Base-by-base conservation (phyloP, 2,797 vertebrate genomes). In the Rhinoraja longicauda region DNA sequence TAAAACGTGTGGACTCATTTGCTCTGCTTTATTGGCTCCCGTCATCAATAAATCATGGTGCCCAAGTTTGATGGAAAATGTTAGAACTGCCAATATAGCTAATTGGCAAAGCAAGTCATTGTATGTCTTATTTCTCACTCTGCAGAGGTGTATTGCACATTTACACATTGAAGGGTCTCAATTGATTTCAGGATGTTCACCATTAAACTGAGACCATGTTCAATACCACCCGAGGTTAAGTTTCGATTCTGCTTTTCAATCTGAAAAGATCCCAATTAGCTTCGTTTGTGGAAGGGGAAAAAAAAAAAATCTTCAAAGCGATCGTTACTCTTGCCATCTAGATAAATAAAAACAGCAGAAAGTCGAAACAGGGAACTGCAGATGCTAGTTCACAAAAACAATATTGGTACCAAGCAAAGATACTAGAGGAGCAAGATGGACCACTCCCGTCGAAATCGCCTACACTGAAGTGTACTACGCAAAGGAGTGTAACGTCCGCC, bases 101-200 rank as follows among this genome's bases (percentile, higher is more conserved):
- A 73, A 73, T 72, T 29, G 70, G 67, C 36, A 15, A 91, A 91
- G 72, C 70, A 73, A 53, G 39, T 90, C 15, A 39, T 53, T 6
- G 26, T 9, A 5, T 53, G 39, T 15, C 90, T 72, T 72, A 26
- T 73, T 91, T 73, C 24, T 24, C 70, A 53, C 57, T 26, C 29
- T 39, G 39, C n/a, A 36, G 59, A 0, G 6, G 70, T 24, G 24
- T 4, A 73, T 73, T 75, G 24, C 21, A 53, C 21, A 8, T 36
- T 64, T 19, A 92, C 67, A 92, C 70, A 67, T 75, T 6, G 90
- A 75, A 70, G 90, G 84, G 70, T 45, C 72, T 39, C 90, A 75
- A 92, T 75, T 45, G 90, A 92, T 92, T 24, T 4, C 1, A 3
- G 29, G 39, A 15, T 73, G 39, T 92, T 92, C 70, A 26, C 26